Evolutionary conservation across 2,888 invertebrate genomes (phyloP), one percentile per base, ranked within the genome.

Genomic region (Sarcophaga variegata): DNA sequence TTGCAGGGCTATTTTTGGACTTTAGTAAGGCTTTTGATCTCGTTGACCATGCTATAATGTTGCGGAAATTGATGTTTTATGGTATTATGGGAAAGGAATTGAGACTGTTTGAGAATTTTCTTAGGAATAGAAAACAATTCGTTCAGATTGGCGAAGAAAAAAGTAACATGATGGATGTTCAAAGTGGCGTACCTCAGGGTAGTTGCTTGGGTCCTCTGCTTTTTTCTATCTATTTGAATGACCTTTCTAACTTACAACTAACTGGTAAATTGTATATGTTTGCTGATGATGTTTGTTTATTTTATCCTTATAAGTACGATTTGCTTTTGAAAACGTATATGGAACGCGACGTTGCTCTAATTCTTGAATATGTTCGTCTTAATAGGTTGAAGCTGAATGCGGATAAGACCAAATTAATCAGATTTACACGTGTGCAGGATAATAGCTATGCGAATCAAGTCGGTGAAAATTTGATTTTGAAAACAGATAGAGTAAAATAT

Each of bases 1-100:
- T 60, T 45, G n/a, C 62, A n/a, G 74, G 62, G 0, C 37, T 74
- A 4, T 62, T 74, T 74, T 27, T 62, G n/a, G 63, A 74, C 45
- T 62, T 74, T 75, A 45, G 22, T 17, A 75, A 75, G 60, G 75
- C 75, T 22, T 75, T 75, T 47, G 63, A 75, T 62, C 22, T 75
- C 17, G 20, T 75, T 11, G 37, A 75, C n/a, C 63, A 75, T 17
- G 45, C 14, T 37, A 62, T 62, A 20, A n/a, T 75, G 45, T n/a
- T 60, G 14, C 20, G n/a, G 20, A 75, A 62, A 62, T 37, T 75
- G n/a, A 45, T 37, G 17, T 64, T 25, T 64, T 64, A 64, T 12
- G 64, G 64, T 8, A 25, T 64, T 62, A 20, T 20, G 20, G 20
- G 20, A 20, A 20, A 20, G 20, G 20, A 20, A 20, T 20, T 20